phyloP scores from a whole-genome alignment of 2,888 invertebrate species.

The Phalera bucephala region DNA sequence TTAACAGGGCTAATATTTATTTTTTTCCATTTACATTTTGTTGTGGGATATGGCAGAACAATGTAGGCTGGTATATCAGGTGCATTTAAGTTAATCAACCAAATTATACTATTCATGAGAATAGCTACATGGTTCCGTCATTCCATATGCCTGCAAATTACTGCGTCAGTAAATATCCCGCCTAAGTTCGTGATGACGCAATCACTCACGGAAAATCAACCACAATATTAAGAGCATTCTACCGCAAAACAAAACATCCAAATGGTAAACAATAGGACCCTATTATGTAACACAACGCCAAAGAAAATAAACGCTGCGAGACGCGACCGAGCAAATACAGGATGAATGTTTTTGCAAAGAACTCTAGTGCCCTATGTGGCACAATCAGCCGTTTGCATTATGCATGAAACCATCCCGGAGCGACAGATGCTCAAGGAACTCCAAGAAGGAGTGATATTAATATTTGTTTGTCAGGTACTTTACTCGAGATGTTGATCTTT shows the following conservation, averaged over 20 bases:
- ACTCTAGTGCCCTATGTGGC: slow-evolving; percentile 56
- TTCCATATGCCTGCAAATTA: too few relatives aligned
- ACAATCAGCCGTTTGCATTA: slow-evolving; percentile 78
- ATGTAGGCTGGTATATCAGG: too few relatives aligned
- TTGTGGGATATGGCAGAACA: too few relatives aligned
- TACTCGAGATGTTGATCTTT: slow-evolving; percentile 35
- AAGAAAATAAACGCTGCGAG: slow-evolving; percentile 32
- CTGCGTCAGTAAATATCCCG: too few relatives aligned
- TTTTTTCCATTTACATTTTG: too few relatives aligned
- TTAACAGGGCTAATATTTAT: too few relatives aligned
- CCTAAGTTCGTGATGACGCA: too few relatives aligned
- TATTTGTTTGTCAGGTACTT: slow-evolving; percentile 60
- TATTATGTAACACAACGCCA: slow-evolving; percentile 32
- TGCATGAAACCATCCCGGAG: slow-evolving; percentile 71
- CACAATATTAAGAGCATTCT: too few relatives aligned
- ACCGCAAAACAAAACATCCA: slow-evolving; percentile 11
- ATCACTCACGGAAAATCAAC: too few relatives aligned
- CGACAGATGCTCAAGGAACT: slow-evolving; percentile 60
- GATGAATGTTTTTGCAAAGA: slow-evolving; percentile 67
- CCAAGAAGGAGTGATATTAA: slow-evolving; percentile 55
- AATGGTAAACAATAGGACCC: slow-evolving; percentile 28
- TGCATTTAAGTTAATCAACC: too few relatives aligned
- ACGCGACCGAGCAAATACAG: slow-evolving; percentile 50
- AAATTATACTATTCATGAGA: too few relatives aligned
- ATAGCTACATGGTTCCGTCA: too few relatives aligned